Conservation (phyloP, 2,888 invertebrate species). For the Horisme vitalbata region DNA sequence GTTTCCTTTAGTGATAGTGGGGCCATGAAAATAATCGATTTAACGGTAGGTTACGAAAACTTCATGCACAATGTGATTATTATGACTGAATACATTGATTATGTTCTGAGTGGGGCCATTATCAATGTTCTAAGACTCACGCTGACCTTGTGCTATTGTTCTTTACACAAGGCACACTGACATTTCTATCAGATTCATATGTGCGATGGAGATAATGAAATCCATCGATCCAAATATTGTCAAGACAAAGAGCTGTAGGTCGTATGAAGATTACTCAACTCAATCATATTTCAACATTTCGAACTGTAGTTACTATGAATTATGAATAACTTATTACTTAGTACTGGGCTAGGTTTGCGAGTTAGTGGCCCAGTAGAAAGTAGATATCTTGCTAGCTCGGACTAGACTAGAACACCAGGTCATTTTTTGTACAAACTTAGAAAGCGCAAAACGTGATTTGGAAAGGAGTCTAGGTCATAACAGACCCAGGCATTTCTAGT, state of each 20-base stretch:
- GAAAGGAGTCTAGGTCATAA: conserved; percentile 41
- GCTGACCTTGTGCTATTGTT: conserved; percentile 32
- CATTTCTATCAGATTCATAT: conserved; percentile 53
- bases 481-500: conserved; percentile 21
- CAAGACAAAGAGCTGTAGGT: conserved; percentile 71
- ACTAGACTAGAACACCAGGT: conserved; percentile 50
- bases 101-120: conserved; percentile 18
- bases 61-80: conserved; percentile 6
- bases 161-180: conserved; percentile 36
- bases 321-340: no score
- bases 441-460: conserved; percentile 52
- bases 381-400: conserved; percentile 38
- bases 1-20: not conserved
- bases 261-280: conserved; percentile 55
- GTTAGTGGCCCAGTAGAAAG: conserved; percentile 43
- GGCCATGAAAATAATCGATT: conserved; percentile 14
- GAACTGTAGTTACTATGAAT: not conserved
- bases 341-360: not conserved
- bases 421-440: conserved; percentile 52
- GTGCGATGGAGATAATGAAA: conserved; percentile 55
- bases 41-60: conserved; percentile 18
- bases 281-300: conserved; percentile 57
- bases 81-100: conserved; percentile 21
- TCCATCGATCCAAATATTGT: conserved; percentile 52
- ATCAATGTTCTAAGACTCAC: conserved; percentile 14